Base-by-base conservation (phyloP, 2,888 invertebrate species). In the Cartodere bifasciata region DNA sequence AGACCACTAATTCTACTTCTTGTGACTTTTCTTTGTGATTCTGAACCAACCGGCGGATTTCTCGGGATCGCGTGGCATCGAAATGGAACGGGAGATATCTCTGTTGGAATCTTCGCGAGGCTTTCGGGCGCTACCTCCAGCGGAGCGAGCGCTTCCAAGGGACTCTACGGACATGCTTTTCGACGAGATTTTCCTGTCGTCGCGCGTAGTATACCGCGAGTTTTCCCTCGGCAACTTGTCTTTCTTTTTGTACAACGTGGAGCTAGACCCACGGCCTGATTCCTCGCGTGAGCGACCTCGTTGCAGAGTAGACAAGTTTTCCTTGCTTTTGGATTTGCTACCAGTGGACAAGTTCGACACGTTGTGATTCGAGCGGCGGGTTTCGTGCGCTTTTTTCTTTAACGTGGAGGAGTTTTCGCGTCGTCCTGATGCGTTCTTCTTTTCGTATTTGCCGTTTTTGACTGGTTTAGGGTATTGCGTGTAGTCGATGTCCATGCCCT, bases 401-500 rank as follows among this genome's bases (percentile, higher is more conserved):
- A 58, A 35, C 4, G 59, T 59, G 3, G 58, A 57, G 12, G 52
- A 48, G 30, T 40, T 50, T 28, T 57, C 56, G 38, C 57, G 55
- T 10, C 55, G 49, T 41, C 49, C 53, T 29, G 55, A 49, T 29
- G 51, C 48, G 36, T 45, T 54, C 39, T 46, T 52, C 37, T 58
- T 56, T 43, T 57, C 55, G 47, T 55, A 58, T 44, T 65, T 61
- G 49, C 60, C 44, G 52, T 62, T 55, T 39, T 55, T 55, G 13
- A 12, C 17, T 35, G 55, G 61, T 46, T 64, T 59, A 32, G 59
- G 64, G 47, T 70, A 65, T 47, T 82, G 81, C 9, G 78, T 78
- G 59, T 83, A 83, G 52, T 83, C 81, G 13, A 83, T 79, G 60
- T 84, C 83, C 50, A 75, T 72, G 31, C 72, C 73, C 46, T 83